Conservation (phyloP, 2,797 vertebrate genomes). For the Staurois parvus region DNA sequence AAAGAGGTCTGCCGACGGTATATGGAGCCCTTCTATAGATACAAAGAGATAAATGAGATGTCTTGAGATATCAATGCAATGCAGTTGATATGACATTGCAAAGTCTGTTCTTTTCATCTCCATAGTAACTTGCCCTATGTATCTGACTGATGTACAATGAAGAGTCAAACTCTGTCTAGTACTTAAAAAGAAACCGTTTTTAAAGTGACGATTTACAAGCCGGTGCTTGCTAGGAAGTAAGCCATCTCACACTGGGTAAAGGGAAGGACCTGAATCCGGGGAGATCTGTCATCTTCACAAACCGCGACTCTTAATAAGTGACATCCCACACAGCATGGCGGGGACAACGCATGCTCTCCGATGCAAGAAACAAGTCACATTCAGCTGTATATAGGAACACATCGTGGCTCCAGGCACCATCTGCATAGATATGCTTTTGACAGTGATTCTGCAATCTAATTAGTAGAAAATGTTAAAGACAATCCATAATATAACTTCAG, state of each 20-base stretch:
- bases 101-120: constrained; percentile 18
- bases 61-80: neutral
- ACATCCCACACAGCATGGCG: constrained; percentile 34
- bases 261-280: constrained; percentile 24
- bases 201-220: constrained; percentile 20
- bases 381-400: neutral
- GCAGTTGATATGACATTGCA: neutral
- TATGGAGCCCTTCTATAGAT: neutral
- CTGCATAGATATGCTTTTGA: constrained; percentile 4
- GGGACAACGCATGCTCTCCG: neutral
- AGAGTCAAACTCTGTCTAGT: constrained; percentile 6
- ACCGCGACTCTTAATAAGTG: constrained; percentile 26
- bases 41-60: neutral
- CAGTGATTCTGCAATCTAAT: neutral
- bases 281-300: constrained; percentile 37
- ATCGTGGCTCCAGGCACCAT: constrained; percentile 5
- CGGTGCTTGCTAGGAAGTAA: neutral
- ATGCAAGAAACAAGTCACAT: neutral
- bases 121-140: constrained; percentile 22
- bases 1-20: neutral
- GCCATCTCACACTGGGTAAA: neutral
- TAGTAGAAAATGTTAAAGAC: neutral
- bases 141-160: constrained; percentile 23
- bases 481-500: too few relatives aligned
- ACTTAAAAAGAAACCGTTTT: constrained; percentile 20